Evolutionary conservation across 1,140 invertebrate species (phyloP), one percentile per base, ranked within the genome.

Genomic region (Mamestra configurata): DNA sequence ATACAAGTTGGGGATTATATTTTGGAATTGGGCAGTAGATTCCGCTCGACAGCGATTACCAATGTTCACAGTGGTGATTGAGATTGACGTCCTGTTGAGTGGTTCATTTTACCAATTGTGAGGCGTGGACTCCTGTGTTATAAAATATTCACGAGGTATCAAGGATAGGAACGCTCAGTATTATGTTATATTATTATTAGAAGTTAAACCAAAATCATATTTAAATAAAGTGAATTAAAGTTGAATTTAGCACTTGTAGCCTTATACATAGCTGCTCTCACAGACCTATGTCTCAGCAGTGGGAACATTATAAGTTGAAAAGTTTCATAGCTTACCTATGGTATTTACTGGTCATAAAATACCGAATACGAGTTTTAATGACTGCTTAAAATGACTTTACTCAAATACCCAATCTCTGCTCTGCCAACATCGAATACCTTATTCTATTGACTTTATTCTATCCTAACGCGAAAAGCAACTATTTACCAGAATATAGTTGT

Each of bases 81-180:
- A 66, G 61, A 66, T 66, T 66, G 61, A 66, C 61, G 18, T 40
- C 35, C 18, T 40, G 61, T 22, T 66, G 35, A 66, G 31, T 66
- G 31, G 61, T 8, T 40, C 22, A 57, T 10, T 57, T 57, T 57
- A 57, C 10, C 22, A 57, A 10, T 57, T 22, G 51, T 57, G 10
- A 4, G 22, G 53, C 11, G 53, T 11, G 11, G 11, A 27, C 22
- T 57, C 24, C 22, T 5, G 3, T 13, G 22, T 20, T 22, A 55
- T 57, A 57, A 57, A 57, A 57, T 10, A 27, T 13, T 18, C 22
- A 4, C 11, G 22, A 57, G 10, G 2, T 15, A n/a, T 3, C 43
- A 49, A 49, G 43, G 43, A 49, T 1, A 15, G n/a, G n/a, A 7
- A n/a, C 15, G 43, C n/a, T n/a, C 43, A 43, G 1, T n/a, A 4